Evolutionary conservation across 2,797 vertebrate species (phyloP).

Genomic region (Pseudomugil tenellus): DNA sequence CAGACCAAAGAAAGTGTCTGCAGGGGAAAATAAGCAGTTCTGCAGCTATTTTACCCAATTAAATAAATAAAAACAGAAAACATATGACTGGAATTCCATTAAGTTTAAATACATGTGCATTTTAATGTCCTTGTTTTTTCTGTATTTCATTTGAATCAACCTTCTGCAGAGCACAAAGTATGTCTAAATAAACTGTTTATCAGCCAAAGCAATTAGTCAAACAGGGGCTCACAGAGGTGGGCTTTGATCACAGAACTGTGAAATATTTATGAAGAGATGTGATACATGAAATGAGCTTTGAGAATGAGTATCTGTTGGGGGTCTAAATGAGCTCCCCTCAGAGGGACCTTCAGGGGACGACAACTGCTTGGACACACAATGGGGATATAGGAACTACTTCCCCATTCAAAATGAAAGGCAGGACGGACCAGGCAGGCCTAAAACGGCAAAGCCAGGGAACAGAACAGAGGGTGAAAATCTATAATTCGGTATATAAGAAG

Average conservation of each 20-base stretch:
- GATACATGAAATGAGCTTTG: constrained; percentile 66
- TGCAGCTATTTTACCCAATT: constrained; percentile 14
- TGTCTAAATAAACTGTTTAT: constrained; percentile 37
- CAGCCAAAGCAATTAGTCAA: constrained; percentile 67
- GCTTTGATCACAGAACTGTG: constrained; percentile 76
- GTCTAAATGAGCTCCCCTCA: constrained; percentile 40
- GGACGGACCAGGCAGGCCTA: constrained; percentile 42
- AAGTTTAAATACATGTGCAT: background rate
- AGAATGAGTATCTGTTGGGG: constrained; percentile 60
- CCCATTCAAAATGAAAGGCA: constrained; percentile 61
- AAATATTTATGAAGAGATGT: constrained; percentile 79
- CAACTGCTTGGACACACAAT: constrained; percentile 48
- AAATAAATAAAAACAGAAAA: background rate
- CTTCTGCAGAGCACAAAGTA: constrained; percentile 23
- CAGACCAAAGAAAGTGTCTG: constrained; percentile 53
- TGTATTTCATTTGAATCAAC: background rate
- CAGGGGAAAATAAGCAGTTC: constrained; percentile 67
- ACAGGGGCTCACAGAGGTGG: constrained; percentile 62
- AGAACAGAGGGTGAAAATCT: constrained; percentile 46
- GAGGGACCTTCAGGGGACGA: constrained; percentile 61
- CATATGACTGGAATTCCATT: background rate
- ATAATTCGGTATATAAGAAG: constrained; percentile 27
- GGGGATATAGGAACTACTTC: constrained; percentile 31
- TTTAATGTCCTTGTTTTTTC: background rate
- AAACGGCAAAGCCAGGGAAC: constrained; percentile 57